Conservation (phyloP, 2,797 vertebrate species). For the Distichodus sexfasciatus region DNA sequence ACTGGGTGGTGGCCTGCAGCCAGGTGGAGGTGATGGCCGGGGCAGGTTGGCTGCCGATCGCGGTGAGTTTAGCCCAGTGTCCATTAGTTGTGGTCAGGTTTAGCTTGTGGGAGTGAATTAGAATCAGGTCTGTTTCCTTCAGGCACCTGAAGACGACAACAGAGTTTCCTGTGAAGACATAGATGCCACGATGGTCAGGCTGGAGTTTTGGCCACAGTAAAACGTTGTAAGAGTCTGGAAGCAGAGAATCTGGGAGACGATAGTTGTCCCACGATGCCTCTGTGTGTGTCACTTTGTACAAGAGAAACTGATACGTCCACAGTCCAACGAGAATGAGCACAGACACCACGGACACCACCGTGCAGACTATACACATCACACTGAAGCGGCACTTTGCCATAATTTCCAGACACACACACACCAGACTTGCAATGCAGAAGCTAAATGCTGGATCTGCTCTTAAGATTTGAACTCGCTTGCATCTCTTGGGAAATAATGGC, state of each 20-base stretch:
- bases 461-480: too few relatives aligned
- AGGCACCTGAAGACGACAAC: slow-evolving; percentile 65
- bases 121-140: slow-evolving; percentile 63
- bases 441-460: slow-evolving; percentile 7
- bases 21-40: slow-evolving; percentile 35
- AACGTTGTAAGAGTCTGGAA: slow-evolving; percentile 64
- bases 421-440: background rate
- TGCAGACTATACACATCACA: slow-evolving; percentile 48
- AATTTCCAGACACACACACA: background rate
- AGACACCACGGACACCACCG: slow-evolving; percentile 54
- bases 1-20: slow-evolving; percentile 61
- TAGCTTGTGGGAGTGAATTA: slow-evolving; percentile 79
- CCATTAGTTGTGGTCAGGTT: slow-evolving; percentile 39
- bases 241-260: slow-evolving; percentile 60
- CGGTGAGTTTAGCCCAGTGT: slow-evolving; percentile 23
- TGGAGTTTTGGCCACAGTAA: slow-evolving; percentile 67
- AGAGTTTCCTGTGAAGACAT: slow-evolving; percentile 72
- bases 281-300: background rate
- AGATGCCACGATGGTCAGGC: slow-evolving; percentile 11
- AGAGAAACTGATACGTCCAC: slow-evolving; percentile 71
- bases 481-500: too few relatives aligned
- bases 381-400: slow-evolving; percentile 58
- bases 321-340: slow-evolving; percentile 80
- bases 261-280: slow-evolving; percentile 71
- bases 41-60: fast-evolving